These are phyloP conservation scores for Halcyon malimbica DNA, from an alignment of 2,113 vertebrate genomes.

Conservation along the genomic window DNA sequence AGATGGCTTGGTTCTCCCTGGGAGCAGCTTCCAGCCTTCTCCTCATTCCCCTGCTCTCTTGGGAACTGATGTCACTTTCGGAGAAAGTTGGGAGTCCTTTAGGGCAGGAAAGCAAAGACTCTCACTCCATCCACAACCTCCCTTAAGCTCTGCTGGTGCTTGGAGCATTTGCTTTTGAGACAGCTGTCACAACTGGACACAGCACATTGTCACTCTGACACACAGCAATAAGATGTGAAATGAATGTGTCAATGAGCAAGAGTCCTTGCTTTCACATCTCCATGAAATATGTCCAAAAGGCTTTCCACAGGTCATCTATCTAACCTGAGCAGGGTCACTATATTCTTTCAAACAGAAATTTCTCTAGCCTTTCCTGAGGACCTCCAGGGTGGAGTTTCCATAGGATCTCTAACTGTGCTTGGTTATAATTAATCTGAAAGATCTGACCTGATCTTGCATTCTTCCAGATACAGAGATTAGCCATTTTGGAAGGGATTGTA, in stretches of 20 bases:
- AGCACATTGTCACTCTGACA: not conserved
- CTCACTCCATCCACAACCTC: not conserved
- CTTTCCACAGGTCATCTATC: not conserved
- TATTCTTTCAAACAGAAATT: not conserved
- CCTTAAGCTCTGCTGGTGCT: not conserved
- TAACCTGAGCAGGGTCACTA: not conserved
- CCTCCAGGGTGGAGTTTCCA: not conserved
- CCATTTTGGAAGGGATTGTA: not conserved
- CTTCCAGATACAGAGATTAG: not conserved
- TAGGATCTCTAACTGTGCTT: not conserved
- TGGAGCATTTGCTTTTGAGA: not conserved
- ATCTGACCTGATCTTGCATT: not conserved
- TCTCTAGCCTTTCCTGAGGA: not conserved
- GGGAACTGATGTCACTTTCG: not conserved
- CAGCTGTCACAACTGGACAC: not conserved
- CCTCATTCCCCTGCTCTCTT: fast-evolving
- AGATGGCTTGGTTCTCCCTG: not conserved
- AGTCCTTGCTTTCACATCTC: not conserved
- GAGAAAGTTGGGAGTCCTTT: not conserved
- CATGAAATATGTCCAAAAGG: not conserved
- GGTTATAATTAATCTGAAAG: not conserved
- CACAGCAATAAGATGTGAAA: not conserved
- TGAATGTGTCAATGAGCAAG: not conserved
- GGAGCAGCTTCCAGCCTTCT: not conserved
- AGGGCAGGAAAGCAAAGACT: not conserved